Base-by-base conservation (phyloP, 1,140 invertebrate genomes). In the Saxidomus purpurata region DNA sequence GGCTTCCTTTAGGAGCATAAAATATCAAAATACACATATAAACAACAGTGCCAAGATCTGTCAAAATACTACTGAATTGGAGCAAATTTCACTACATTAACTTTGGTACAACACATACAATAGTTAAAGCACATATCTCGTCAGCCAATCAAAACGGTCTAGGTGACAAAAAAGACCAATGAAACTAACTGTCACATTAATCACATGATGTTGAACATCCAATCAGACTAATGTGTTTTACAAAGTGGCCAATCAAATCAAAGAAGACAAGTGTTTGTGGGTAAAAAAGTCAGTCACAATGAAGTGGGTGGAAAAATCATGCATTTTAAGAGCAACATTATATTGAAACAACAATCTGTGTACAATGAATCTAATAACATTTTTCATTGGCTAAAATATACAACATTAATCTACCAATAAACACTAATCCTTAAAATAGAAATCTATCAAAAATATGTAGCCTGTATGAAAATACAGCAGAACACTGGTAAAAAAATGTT, bases 61-160 rank as follows among this genome's bases (percentile, higher is more conserved):
- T 43, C 4, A 43, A 43, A 4, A 43, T 15, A 43, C 15, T 15
- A 8, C 43, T 43, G 43, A 15, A 43, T 15, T 43, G 43, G 6
- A 43, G 43, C 43, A 43, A 25, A 59, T 28, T 81, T 59, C 13
- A 49, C 40, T 83, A 69, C 63, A 69, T 9, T 6, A 34, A 36
- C 74, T 15, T 55, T n/a, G 28, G 61, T 55, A 86, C 31, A 86
- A 63, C 63, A 74, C 49, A 67, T 36, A 82, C 83, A 87, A 87
- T 87, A 87, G 11, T 55, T 22, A 88, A 88, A 88, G 86, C 86
- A 88, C 28, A 69, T 15, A 69, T 40, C 55, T 52, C 79, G 88
- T 89, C 90, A 91, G 90, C 90, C 90, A 91, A 91, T 91, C 90
- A 91, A 91, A 91, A 89, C 89, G 87, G 71, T 49, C 63, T 74